Evolutionary conservation across 2,113 vertebrate genomes (phyloP), one percentile per base, ranked within the genome.

Genomic region (Dicaeum eximium): DNA sequence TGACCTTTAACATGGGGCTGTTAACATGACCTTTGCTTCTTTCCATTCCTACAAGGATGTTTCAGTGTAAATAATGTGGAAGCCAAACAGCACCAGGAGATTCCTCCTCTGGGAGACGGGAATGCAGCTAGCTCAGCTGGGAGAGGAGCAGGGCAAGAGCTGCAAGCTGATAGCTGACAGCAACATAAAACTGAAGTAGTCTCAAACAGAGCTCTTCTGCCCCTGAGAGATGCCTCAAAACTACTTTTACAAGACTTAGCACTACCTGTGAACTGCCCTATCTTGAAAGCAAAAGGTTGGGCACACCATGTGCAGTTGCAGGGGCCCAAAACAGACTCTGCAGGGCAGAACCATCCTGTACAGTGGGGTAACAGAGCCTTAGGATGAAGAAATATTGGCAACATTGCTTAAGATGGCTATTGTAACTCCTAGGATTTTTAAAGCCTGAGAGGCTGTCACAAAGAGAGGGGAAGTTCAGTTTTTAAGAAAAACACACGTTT

Each of bases 11-110:
- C 91, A 87, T 7, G 15, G 72, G 96, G 67, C 85, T 92, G 90
- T 86, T 92, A 95, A 86, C 5, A 2, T 48, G 94, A 96, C 92
- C 90, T 96, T 95, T 97, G 93, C 88, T 94, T 86, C 93, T 96
- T 96, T 94, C 86, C 75, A 94, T 93, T 94, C 93, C 79, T 93
- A 71, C 93, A 88, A 83, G 86, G 82, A 90, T 88, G 75, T 93
- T 94, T 92, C 88, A 80, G 81, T 64, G 72, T 93, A 95, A 95
- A 96, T 80, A 88, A 64, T 75, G 90, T 86, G 73, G 92, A 96
- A 90, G 72, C 82, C 88, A 95, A 93, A 80, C 44, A 90, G 88
- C 85, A 92, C 72, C 5, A 2, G 86, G 85, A 94, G 88, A 94
- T 91, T 78, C 93, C 64, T 86, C 60, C 42, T 94, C 88, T 86